Evolutionary conservation across 2,797 vertebrate genomes (phyloP).

Genomic region (Chrysocyon brachyurus): DNA sequence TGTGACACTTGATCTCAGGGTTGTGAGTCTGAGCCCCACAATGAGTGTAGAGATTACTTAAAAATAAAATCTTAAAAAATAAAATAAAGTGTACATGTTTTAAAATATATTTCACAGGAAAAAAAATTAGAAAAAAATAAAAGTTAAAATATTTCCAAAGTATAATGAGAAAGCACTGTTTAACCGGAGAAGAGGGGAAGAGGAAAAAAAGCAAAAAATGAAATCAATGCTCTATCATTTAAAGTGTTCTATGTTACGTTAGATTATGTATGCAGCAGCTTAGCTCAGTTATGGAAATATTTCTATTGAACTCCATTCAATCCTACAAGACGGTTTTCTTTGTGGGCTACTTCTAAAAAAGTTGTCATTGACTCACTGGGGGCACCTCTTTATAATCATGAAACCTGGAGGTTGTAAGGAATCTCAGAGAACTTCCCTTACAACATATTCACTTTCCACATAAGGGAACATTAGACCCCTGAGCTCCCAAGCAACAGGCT

Average conservation of each 20-base stretch:
- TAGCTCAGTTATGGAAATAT: not conserved
- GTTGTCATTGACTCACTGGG: not conserved
- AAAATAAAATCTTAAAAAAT: not conserved
- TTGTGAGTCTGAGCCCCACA: not conserved
- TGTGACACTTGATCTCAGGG: not conserved
- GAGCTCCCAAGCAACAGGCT: not conserved
- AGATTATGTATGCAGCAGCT: not conserved
- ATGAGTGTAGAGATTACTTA: not conserved
- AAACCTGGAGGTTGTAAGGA: not conserved
- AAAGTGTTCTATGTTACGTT: not conserved
- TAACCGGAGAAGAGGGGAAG: not conserved
- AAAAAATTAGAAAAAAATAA: constrained; percentile 12
- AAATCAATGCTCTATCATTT: not conserved
- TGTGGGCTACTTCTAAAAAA: not conserved
- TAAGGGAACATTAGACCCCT: not conserved
- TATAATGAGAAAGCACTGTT: constrained; percentile 26
- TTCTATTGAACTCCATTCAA: not conserved
- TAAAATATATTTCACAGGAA: not conserved
- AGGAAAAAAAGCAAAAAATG: not conserved
- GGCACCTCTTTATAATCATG: not conserved
- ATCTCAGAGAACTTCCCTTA: not conserved
- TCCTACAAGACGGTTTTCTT: not conserved
- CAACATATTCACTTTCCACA: not conserved
- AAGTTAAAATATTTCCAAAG: not conserved
- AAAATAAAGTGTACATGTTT: not conserved